These are phyloP conservation scores for Spea hammondii DNA, from an alignment of 2,797 vertebrate genomes.

Conservation along the genomic window DNA sequence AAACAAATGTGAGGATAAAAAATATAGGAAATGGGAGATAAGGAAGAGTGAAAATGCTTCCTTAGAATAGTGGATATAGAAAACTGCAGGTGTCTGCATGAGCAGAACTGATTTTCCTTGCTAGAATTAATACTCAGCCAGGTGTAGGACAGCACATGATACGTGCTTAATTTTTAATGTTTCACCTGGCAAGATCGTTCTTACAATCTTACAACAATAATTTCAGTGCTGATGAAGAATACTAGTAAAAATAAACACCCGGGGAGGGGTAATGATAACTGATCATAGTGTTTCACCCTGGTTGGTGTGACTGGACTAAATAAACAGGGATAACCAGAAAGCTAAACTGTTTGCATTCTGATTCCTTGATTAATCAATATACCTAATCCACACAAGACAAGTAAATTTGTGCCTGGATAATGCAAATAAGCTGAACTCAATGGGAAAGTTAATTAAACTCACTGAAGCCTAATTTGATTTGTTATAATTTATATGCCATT, in stretches of 20 bases:
- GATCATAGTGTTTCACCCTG: slow-evolving; percentile 30
- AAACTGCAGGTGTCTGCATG: slow-evolving; percentile 41
- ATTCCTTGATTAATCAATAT: slow-evolving; percentile 44
- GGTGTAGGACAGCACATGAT: slow-evolving; percentile 39
- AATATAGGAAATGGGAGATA: slow-evolving; percentile 25
- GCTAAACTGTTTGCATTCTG: slow-evolving; percentile 23
- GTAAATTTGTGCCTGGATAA: slow-evolving; percentile 20
- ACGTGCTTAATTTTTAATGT: slow-evolving; percentile 43
- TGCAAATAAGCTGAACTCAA: slow-evolving; percentile 38
- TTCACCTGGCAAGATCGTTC: slow-evolving; percentile 47
- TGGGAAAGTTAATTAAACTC: slow-evolving; percentile 52
- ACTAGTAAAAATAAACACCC: slow-evolving; percentile 27
- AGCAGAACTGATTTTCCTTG: slow-evolving; percentile 15
- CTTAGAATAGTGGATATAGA: slow-evolving; percentile 34
- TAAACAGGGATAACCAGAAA: slow-evolving; percentile 39
- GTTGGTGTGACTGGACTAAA: slow-evolving; percentile 40
- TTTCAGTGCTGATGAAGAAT: slow-evolving; percentile 44
- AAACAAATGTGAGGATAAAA: slow-evolving; percentile 37
- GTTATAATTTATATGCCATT: slow-evolving; percentile 37
- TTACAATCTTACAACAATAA: slow-evolving; percentile 45
- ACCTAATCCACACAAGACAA: slow-evolving; percentile 34
- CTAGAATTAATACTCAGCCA: slow-evolving; percentile 35
- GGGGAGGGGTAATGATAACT: slow-evolving; percentile 25
- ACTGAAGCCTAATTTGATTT: slow-evolving; percentile 42
- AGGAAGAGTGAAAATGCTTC: slow-evolving; percentile 20